Percentiles rank a stretch among this genome's conserved stretches.
phyloP scores from a whole-genome alignment of 2,113 vertebrate species.

The Siniperca knerii region DNA sequence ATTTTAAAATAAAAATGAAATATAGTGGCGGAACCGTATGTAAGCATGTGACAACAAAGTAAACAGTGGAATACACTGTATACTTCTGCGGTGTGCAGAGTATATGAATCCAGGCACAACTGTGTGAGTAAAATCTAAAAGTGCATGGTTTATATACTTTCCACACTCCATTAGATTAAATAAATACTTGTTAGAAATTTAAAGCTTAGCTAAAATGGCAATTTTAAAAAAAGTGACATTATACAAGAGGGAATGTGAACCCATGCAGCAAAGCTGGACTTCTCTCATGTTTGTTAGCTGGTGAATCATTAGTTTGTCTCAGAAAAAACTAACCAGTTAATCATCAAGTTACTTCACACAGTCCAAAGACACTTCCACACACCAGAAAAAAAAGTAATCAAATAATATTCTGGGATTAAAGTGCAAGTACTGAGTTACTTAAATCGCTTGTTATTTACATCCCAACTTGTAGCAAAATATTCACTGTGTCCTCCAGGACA shows the following conservation, averaged over 20 bases:
- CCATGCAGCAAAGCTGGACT: neutral
- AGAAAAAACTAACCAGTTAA: slow-evolving; percentile 60
- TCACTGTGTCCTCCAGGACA: slow-evolving; percentile 43
- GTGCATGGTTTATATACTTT: neutral
- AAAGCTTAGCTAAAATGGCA: neutral
- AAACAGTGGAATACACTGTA: neutral
- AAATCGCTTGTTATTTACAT: slow-evolving; percentile 41
- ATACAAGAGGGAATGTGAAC: neutral
- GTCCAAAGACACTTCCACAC: slow-evolving; percentile 37
- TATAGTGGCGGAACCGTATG: neutral
- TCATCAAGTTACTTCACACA: slow-evolving; percentile 59
- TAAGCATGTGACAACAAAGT: neutral
- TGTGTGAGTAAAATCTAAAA: neutral
- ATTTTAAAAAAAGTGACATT: neutral
- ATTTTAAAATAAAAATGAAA: slow-evolving; percentile 1
- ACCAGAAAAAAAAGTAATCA: slow-evolving; percentile 26
- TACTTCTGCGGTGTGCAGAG: neutral
- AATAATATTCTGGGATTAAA: slow-evolving; percentile 29
- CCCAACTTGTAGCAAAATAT: slow-evolving; percentile 56
- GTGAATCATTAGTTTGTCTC: slow-evolving; percentile 71
- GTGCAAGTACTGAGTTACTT: neutral
- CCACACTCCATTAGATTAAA: neutral
- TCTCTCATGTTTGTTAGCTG: slow-evolving; percentile 40
- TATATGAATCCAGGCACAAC: neutral
- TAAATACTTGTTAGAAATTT: neutral